Percentiles rank a stretch among this genome's conserved stretches.
Evolutionary conservation across 2,113 vertebrate genomes (phyloP).

Genomic region (Plotosus lineatus): DNA sequence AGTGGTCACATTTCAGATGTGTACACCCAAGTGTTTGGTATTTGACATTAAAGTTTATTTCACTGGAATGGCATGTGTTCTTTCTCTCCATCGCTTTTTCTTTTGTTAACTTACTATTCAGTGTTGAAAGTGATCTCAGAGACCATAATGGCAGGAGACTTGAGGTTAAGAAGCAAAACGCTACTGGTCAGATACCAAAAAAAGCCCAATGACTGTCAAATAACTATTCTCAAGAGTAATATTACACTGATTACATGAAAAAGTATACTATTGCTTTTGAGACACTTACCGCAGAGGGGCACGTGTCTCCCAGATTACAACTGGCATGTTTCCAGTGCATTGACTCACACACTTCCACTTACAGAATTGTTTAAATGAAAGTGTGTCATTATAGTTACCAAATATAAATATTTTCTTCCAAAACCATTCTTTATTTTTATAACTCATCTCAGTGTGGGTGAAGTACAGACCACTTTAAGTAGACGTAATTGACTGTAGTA

Average conservation of each 20-base stretch:
- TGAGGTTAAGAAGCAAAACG: conserved; percentile 20
- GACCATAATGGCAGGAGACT: conserved; percentile 34
- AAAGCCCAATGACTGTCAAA: conserved; percentile 40
- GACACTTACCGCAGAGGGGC: conserved; percentile 63
- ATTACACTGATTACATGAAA: conserved; percentile 45
- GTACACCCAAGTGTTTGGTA: conserved; percentile 53
- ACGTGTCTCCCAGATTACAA: conserved; percentile 62
- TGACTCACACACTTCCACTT: conserved; percentile 53
- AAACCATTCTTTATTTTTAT: conserved; percentile 55
- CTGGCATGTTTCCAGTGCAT: conserved; percentile 58
- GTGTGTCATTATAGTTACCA: conserved; percentile 61
- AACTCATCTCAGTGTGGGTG: conserved; percentile 41
- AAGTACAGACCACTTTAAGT: conserved; percentile 53
- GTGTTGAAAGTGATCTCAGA: conserved; percentile 51
- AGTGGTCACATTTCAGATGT: conserved; percentile 29
- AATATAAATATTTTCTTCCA: conserved; percentile 62
- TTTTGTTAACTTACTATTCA: conserved; percentile 42
- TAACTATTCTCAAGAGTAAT: conserved; percentile 44
- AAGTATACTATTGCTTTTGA: conserved; percentile 49
- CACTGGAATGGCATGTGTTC: conserved; percentile 48
- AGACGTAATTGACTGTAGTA: conserved; percentile 32
- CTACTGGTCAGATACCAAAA: conserved; percentile 39
- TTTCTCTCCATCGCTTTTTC: conserved; percentile 32
- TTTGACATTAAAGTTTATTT: conserved; percentile 48
- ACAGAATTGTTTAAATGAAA: conserved; percentile 59